phyloP scores from a whole-genome alignment of 1,140 invertebrate species.

The Ips nitidus region DNA sequence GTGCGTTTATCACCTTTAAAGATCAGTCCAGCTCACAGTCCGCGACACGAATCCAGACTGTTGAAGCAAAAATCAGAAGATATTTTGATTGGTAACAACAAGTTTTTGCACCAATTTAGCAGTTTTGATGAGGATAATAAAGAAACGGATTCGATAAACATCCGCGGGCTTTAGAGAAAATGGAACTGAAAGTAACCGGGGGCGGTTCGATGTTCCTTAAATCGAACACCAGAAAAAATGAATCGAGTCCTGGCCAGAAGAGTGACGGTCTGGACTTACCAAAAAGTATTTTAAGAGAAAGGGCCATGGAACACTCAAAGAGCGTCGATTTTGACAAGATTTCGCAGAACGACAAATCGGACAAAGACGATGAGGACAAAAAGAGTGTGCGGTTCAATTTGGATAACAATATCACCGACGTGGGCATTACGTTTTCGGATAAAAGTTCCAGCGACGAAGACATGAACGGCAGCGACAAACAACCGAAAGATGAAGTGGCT shows the following conservation, averaged over 20 bases:
- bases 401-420: constrained; percentile 48
- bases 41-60: constrained; percentile 42
- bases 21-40: constrained; percentile 37
- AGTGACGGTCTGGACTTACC: constrained; percentile 48
- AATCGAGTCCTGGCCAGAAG: constrained; percentile 31
- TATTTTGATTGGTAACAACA: constrained; percentile 37
- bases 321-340: constrained; percentile 50
- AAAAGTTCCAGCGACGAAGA: constrained; percentile 48
- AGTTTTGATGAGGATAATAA: constrained; percentile 47
- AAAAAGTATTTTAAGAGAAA: constrained; percentile 71
- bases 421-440: constrained; percentile 46
- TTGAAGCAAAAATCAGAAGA: constrained; percentile 50
- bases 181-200: constrained; percentile 54
- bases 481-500: constrained; percentile 40
- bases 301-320: constrained; percentile 48
- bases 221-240: constrained; percentile 58
- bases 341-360: constrained; percentile 41
- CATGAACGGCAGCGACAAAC: constrained; percentile 37
- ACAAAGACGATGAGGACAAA: constrained; percentile 64
- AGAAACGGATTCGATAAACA: constrained; percentile 40
- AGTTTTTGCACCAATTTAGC: constrained; percentile 43
- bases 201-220: constrained; percentile 73
- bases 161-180: constrained; percentile 40
- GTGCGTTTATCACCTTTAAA: constrained; percentile 46
- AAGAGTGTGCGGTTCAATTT: constrained; percentile 71